phyloP scores from a whole-genome alignment of 2,113 vertebrate species.

The Ailurus styani region DNA sequence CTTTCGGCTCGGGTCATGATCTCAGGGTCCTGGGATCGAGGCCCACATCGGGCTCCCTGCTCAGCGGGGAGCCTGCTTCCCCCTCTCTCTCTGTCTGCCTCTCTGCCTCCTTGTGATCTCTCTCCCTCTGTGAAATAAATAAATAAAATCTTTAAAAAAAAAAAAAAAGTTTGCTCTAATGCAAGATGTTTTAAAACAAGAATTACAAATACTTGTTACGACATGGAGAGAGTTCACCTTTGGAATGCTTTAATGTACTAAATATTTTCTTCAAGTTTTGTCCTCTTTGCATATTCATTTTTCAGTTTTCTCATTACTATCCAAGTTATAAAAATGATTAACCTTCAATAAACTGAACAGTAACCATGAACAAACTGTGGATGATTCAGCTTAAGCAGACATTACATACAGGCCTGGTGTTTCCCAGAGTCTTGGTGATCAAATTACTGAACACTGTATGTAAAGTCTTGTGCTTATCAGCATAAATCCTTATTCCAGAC shows the following conservation, averaged over 20 bases:
- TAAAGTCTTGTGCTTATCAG: neutral
- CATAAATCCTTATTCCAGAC: neutral
- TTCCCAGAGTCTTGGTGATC: neutral
- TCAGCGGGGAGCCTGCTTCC: too few relatives aligned
- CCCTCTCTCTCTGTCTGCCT: too few relatives aligned
- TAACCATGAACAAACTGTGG: conserved; percentile 14
- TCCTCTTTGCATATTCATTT: conserved; percentile 17
- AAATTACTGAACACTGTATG: neutral
- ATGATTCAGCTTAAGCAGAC: conserved; percentile 27
- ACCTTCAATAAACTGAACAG: conserved; percentile 4
- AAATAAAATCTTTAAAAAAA: too few relatives aligned
- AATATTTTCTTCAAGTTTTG: conserved; percentile 19
- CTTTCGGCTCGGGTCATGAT: too few relatives aligned
- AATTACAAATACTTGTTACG: conserved; percentile 21
- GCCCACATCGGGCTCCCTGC: too few relatives aligned
- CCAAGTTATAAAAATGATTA: conserved; percentile 5
- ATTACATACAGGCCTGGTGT: neutral
- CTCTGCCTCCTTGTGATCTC: too few relatives aligned
- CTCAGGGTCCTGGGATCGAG: too few relatives aligned
- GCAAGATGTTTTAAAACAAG: neutral
- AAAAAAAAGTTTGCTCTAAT: neutral
- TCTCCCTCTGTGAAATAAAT: too few relatives aligned
- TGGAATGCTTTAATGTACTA: neutral
- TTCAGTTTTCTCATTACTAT: conserved; percentile 23
- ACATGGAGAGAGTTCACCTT: neutral